Percentiles rank a stretch among this genome's conserved stretches.
phyloP scores from a whole-genome alignment of 2,797 vertebrate species.

The Potorous gilbertii region DNA sequence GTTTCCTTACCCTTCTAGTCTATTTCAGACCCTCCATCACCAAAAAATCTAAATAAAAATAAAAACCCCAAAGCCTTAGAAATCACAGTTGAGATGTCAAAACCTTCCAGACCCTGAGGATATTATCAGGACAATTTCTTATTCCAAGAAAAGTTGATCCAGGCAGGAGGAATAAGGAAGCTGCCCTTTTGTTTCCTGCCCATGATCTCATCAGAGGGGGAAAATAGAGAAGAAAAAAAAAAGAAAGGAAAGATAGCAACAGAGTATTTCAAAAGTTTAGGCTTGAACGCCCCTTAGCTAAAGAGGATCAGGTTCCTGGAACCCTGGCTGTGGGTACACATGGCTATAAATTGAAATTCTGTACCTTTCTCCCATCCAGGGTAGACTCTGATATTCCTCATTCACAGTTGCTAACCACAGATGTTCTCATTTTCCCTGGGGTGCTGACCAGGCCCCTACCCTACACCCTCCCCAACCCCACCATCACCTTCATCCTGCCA shows the following conservation, averaged over 20 bases:
- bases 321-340: background rate
- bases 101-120: conserved; percentile 52
- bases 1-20: background rate
- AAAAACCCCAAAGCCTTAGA: conserved; percentile 29
- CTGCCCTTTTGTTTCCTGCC: conserved; percentile 50
- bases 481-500: conserved; percentile 43
- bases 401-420: conserved; percentile 74
- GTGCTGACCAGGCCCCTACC: conserved; percentile 25
- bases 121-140: conserved; percentile 51
- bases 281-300: conserved; percentile 62
- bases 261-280: conserved; percentile 42
- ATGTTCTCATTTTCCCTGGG: conserved; percentile 41
- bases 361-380: background rate
- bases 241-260: conserved; percentile 51
- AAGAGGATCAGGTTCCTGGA: conserved; percentile 47
- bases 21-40: background rate
- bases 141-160: conserved; percentile 59
- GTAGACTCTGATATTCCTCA: conserved; percentile 49
- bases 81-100: conserved; percentile 44
- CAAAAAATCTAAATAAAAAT: background rate
- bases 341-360: background rate
- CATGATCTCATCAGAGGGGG: conserved; percentile 40
- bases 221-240: background rate
- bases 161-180: conserved; percentile 54
- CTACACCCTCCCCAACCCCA: background rate